Base-by-base conservation (phyloP, 2,888 invertebrate genomes). In the Leucophora obtusa region DNA sequence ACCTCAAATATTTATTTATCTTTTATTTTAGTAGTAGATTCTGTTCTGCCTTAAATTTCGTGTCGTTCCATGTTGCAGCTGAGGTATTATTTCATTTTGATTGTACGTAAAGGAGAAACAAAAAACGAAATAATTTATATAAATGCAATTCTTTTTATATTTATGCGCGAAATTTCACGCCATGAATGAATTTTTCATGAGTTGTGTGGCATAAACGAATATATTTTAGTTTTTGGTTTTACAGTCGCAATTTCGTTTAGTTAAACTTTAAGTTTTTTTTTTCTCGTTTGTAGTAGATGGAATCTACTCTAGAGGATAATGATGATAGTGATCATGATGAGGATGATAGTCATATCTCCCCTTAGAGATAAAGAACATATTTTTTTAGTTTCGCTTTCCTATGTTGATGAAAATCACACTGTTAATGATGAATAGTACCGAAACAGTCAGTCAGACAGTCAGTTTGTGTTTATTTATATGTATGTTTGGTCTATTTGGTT, bases 171-270 rank as follows among this genome's bases (percentile, higher is more conserved):
- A 83, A 79, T 82, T 82, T 79, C 76, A 82, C 82, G 80, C 82
- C 80, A 80, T 75, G 77, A 82, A 79, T 83, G 79, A 82, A 79
- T 82, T 83, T 83, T 82, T 82, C 77, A 83, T 82, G 79, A 79
- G 74, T 63, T 82, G 71, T 82, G 80, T 76, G 73, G 73, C 72
- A 77, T 59, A 72, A 81, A 70, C 69, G 59, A 76, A 66, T 65
- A 47, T 53, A 71, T 60, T 71, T 33, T 66, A 62, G 18, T 66
- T 71, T 60, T 71, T 65, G 43, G 63, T 58, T 69, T 65, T 72
- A 35, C 17, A 62, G 63, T 63, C 33, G 43, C 21, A 71, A n/a
- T 66, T 76, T 24, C 28, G 15, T 69, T 59, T 59, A 50, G 58
- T 65, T 65, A 59, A 68, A 69, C 59, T 69, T 59, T 47, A n/a